Base-by-base conservation (phyloP, 1,140 invertebrate genomes). In the Drosophila nasuta region DNA sequence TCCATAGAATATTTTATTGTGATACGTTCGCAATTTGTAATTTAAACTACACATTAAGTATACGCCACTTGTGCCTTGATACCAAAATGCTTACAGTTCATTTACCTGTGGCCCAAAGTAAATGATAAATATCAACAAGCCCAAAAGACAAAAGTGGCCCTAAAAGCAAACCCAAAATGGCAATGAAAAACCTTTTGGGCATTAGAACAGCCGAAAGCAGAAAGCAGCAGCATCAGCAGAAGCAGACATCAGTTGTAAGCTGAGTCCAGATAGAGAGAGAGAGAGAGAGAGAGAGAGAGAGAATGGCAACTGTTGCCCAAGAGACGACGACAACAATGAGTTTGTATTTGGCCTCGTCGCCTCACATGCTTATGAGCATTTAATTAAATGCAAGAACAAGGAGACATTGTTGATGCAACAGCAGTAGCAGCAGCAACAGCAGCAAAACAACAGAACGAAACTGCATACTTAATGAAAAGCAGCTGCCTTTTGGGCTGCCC, bases 351-450 rank as follows among this genome's bases (percentile, higher is more conserved):
- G 54, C 33, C 17, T 41, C 54, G 54, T 57, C 35, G 54, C 35
- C 79, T 89, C 85, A 88, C 81, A 89, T 88, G 83, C 83, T 88
- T 88, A 88, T 88, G 83, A 88, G 85, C 85, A 83, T 88, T 88
- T 88, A 89, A 88, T 88, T 88, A 88, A 88, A 88, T 88, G 85
- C 83, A 88, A 88, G 83, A 88, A 88, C 83, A 89, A 89, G 75
- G 60, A 71, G 68, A 71, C 60, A 65, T 57, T 63, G 71, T 48
- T 46, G 58, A 10, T 49, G 17, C 43, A 45, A 33, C 57, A 71
- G 49, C 28, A 13, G 17, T 17, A 51, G 8, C 49, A 51, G 25
- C 10, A 51, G 25, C 49, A 51, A 1, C 49, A 51, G 11, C 49
- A 54, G 28, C 28, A 54, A 8, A 33, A 41, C 54, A 57, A 57